These are phyloP conservation scores for Deroplatys truncata DNA, from an alignment of 2,888 invertebrate genomes.

Conservation along the genomic window DNA sequence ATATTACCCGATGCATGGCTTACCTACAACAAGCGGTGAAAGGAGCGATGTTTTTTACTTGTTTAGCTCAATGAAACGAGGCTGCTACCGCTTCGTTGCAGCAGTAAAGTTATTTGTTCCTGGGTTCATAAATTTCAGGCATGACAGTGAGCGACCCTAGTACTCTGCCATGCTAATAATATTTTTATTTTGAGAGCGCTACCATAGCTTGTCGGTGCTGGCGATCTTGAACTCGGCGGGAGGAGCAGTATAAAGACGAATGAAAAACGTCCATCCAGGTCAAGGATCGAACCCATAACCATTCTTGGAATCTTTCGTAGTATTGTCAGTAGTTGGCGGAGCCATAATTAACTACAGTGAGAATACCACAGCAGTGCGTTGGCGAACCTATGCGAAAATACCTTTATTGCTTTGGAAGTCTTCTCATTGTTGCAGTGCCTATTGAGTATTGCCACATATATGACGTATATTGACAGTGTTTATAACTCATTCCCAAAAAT, in stretches of 20 bases:
- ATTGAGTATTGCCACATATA: too few species aligned
- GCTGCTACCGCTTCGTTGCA: background rate
- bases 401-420: background rate
- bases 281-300: background rate
- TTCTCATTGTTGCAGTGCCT: background rate
- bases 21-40: background rate
- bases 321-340: background rate
- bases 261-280: background rate
- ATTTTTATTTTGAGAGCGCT: background rate
- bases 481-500: background rate
- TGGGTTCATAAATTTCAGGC: background rate
- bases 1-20: background rate
- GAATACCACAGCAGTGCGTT: background rate
- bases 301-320: background rate
- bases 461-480: too few species aligned
- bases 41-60: background rate
- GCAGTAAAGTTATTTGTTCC: background rate
- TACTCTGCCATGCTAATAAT: background rate
- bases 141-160: background rate
- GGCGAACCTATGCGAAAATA: background rate
- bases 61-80: background rate
- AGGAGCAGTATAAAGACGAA: background rate
- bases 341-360: background rate
- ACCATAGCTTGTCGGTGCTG: background rate
- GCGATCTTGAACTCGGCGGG: background rate